A percentile compares a stretch with the other conserved stretches of the same genome.
Conservation (phyloP, 2,797 vertebrate species). For the Lepus oiostolus region DNA sequence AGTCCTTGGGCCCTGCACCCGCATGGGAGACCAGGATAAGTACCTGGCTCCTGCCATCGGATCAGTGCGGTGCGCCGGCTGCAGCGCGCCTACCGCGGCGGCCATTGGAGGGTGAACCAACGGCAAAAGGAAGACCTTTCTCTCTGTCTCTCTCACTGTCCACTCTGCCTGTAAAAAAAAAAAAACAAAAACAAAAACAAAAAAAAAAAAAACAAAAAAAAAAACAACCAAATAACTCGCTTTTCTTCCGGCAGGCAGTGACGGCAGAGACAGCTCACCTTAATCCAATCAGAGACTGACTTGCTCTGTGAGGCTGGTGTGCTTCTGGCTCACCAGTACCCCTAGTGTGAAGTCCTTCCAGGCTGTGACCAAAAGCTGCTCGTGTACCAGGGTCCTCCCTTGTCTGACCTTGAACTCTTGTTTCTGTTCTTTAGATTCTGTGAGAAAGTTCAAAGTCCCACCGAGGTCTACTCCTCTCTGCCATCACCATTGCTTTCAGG, state of each 20-base stretch:
- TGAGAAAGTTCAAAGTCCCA: neutral
- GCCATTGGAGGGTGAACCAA: too few relatives aligned
- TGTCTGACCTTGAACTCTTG: neutral
- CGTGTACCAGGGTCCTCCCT: neutral
- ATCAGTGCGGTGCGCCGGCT: too few relatives aligned
- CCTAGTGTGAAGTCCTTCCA: neutral
- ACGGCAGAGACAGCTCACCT: neutral
- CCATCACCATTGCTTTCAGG: neutral
- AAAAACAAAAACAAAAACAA: too few relatives aligned
- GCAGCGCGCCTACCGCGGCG: too few relatives aligned
- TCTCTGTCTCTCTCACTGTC: too few relatives aligned
- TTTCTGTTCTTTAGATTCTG: neutral
- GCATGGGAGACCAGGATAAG: too few relatives aligned
- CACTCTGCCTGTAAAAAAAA: too few relatives aligned
- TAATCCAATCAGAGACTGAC: neutral
- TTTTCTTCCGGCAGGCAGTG: conserved; percentile 9
- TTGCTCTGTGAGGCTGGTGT: neutral
- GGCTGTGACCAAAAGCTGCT: neutral
- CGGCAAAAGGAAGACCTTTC: too few relatives aligned
- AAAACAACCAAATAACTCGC: neutral
- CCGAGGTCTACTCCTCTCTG: neutral
- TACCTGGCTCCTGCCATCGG: too few relatives aligned
- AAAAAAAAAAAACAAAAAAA: too few relatives aligned
- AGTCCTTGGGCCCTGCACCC: too few relatives aligned
- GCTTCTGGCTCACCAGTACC: neutral